phyloP scores from a whole-genome alignment of 2,888 invertebrate genomes.

The Agrotis clavis region DNA sequence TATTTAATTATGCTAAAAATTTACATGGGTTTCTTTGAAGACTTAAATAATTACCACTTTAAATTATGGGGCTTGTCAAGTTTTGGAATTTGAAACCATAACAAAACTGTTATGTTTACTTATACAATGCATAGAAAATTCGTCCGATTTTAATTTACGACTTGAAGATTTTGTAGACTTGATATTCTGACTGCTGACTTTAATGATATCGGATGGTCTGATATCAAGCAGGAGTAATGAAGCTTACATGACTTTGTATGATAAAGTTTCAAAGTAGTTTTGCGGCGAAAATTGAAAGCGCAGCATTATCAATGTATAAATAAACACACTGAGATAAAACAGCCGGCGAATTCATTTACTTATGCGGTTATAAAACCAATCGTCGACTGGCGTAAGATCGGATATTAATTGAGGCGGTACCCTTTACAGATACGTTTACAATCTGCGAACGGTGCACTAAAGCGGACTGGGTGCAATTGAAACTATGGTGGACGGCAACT shows the following conservation, averaged over 20 bases:
- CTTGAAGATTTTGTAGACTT: constrained; percentile 6
- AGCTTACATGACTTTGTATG: constrained; percentile 50
- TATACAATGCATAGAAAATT: neutral
- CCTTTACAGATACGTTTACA: constrained; percentile 76
- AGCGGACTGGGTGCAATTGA: constrained; percentile 52
- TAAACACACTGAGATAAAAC: constrained; percentile 66
- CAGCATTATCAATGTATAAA: constrained; percentile 57
- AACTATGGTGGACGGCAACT: constrained; percentile 69
- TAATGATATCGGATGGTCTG: constrained; percentile 13
- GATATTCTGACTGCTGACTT: constrained; percentile 34
- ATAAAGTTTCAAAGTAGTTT: constrained; percentile 32
- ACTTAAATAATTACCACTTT: constrained; percentile 27
- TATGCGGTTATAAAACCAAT: constrained; percentile 69
- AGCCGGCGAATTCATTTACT: constrained; percentile 63
- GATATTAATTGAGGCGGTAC: constrained; percentile 78
- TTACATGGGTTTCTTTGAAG: constrained; percentile 38
- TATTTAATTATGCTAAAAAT: constrained; percentile 35
- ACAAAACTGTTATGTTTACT: constrained; percentile 4
- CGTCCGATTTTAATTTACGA: constrained; percentile 4
- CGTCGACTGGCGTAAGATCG: constrained; percentile 68
- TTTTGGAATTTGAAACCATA: constrained; percentile 17
- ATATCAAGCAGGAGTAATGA: constrained; percentile 33
- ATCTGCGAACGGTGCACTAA: constrained; percentile 78
- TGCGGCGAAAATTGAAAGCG: constrained; percentile 40
- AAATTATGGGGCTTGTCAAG: constrained; percentile 15